These are phyloP conservation scores for Orthonevra nobilis DNA, from an alignment of 2,888 invertebrate species.

Conservation along the genomic window DNA sequence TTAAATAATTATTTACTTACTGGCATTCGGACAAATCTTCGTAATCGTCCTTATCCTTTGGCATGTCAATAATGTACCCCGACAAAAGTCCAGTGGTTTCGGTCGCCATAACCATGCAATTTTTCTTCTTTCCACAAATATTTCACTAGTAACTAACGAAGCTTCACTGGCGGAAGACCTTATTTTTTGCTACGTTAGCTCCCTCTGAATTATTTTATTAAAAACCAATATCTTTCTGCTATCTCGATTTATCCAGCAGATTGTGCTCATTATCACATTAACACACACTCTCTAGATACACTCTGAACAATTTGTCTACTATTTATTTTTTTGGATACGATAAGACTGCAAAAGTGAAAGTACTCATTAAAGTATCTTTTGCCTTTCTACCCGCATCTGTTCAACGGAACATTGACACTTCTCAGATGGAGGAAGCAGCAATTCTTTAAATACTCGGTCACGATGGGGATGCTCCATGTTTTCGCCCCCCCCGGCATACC, in stretches of 20 bases:
- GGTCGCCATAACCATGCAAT: conserved; percentile 50
- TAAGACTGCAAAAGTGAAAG: conserved; percentile 23
- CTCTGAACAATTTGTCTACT: not conserved
- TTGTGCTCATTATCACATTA: conserved; percentile 53
- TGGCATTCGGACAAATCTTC: conserved; percentile 26
- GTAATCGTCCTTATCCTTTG: conserved; percentile 36
- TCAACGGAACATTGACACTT: conserved; percentile 16
- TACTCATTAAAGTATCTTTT: not conserved
- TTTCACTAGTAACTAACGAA: too few relatives aligned
- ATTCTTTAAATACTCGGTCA: conserved; percentile 35
- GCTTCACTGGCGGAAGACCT: too few relatives aligned
- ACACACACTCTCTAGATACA: conserved; percentile 6
- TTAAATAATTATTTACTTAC: conserved; percentile 31
- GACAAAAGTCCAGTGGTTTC: conserved; percentile 68
- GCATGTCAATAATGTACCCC: conserved; percentile 58
- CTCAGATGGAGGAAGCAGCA: conserved; percentile 1
- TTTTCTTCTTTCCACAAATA: not conserved
- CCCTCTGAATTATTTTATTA: conserved; percentile 9
- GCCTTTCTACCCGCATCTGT: conserved; percentile 36
- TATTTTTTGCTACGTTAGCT: conserved; percentile 2
- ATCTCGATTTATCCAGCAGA: conserved; percentile 33
- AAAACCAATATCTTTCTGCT: conserved; percentile 37
- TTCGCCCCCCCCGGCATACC: not conserved
- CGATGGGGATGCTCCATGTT: not conserved
- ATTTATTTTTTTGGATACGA: too few relatives aligned